Conservation (phyloP, 2,888 invertebrate species). For the Melanophora roralis region DNA sequence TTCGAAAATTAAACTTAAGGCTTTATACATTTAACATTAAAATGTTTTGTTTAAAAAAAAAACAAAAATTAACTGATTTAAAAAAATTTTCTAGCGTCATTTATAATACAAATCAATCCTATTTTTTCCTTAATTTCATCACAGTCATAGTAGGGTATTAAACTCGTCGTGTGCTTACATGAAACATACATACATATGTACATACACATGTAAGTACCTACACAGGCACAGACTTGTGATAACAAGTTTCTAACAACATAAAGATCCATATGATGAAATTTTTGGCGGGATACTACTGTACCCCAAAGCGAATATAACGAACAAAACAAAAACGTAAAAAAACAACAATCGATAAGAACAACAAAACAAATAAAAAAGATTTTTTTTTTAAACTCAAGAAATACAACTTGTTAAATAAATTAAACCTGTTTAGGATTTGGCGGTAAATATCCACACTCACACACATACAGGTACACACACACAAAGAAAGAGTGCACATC, state of each 20-base stretch:
- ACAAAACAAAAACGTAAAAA: conserved; percentile 63
- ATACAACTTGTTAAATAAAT: conserved; percentile 58
- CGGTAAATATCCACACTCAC: conserved; percentile 47
- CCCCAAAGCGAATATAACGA: conserved; percentile 57
- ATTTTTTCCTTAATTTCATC: not conserved
- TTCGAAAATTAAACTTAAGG: too few species aligned
- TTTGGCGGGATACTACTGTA: conserved; percentile 66
- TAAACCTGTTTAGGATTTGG: conserved; percentile 61
- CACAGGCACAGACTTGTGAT: not conserved
- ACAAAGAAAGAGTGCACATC: too few species aligned
- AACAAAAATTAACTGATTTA: too few species aligned
- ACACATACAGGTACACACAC: not conserved
- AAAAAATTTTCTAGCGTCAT: too few species aligned
- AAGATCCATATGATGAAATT: conserved; percentile 54
- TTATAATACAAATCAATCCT: not conserved
- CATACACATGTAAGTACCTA: not conserved
- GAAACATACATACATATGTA: not conserved
- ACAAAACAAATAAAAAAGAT: not conserved
- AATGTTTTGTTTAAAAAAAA: too few species aligned
- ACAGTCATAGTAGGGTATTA: conserved; percentile 2
- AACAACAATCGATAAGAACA: conserved; percentile 42
- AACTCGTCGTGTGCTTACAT: not conserved
- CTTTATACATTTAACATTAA: too few species aligned
- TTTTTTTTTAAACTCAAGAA: conserved; percentile 53
- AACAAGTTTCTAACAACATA: not conserved